phyloP scores from a whole-genome alignment of 2,888 invertebrate genomes.

The Chrysolina americana region DNA sequence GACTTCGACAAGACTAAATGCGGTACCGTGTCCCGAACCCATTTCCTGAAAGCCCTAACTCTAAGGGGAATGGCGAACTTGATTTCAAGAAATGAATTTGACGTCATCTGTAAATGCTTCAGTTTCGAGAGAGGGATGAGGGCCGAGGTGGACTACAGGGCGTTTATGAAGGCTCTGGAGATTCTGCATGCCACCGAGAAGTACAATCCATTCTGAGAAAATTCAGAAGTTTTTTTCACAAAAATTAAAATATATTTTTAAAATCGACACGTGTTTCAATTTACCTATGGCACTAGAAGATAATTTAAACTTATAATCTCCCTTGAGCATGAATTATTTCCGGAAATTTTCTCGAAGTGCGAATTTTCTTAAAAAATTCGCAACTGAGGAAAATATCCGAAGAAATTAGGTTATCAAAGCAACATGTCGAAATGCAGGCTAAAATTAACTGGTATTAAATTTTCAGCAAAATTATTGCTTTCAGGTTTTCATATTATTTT shows the following conservation, averaged over 20 bases:
- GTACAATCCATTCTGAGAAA: constrained; percentile 67
- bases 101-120: constrained; percentile 83
- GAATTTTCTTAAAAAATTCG: no score
- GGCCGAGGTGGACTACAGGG: constrained; percentile 80
- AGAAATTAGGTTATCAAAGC: no score
- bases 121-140: constrained; percentile 75
- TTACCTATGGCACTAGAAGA: no score
- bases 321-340: no score
- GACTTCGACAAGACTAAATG: constrained; percentile 80
- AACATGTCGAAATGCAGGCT: no score
- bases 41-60: constrained; percentile 78
- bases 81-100: constrained; percentile 78
- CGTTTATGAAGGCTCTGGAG: constrained; percentile 78
- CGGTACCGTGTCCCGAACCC: constrained; percentile 77
- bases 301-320: no score
- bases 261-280: no score
- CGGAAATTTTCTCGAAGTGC: no score
- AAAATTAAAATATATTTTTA: neutral
- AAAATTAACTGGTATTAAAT: no score
- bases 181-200: constrained; percentile 75
- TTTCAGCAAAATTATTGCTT: no score
- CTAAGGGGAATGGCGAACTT: constrained; percentile 76
- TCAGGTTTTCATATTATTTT: no score
- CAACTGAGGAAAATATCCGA: no score
- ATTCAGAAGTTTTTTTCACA: neutral